A percentile compares a stretch with the other conserved stretches of the same genome.
phyloP scores from a whole-genome alignment of 2,888 invertebrate genomes.

The Tetranychus truncatus region DNA sequence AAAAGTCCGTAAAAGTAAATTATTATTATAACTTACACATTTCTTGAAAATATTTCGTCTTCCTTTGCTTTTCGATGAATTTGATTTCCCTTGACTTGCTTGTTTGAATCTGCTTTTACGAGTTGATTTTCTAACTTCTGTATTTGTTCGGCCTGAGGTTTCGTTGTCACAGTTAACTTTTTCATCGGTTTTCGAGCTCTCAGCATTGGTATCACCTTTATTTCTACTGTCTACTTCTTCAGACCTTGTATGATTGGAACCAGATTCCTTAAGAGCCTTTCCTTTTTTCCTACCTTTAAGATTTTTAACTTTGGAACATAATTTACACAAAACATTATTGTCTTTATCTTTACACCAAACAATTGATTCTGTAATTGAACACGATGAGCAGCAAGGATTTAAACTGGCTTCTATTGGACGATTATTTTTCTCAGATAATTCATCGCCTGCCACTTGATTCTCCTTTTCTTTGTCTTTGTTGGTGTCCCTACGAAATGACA shows the following conservation, averaged over 20 bases:
- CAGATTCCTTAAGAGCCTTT: background rate
- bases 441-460: too few relatives aligned
- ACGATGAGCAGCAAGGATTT: background rate
- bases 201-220: background rate
- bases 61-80: constrained; percentile 46
- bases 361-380: background rate
- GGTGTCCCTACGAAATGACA: too few relatives aligned
- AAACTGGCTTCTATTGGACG: background rate
- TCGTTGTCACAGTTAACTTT: background rate
- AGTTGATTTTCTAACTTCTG: background rate
- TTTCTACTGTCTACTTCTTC: background rate
- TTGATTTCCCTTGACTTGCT: constrained; percentile 20
- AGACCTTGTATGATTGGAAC: background rate
- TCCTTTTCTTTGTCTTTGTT: too few relatives aligned
- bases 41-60: constrained; percentile 53
- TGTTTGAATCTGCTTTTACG: background rate
- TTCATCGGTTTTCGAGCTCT: background rate
- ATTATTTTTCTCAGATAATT: too few relatives aligned
- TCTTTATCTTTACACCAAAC: background rate
- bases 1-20: too few relatives aligned
- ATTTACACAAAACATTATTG: background rate
- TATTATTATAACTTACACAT: too few relatives aligned
- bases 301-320: background rate
- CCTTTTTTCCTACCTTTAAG: too few relatives aligned
- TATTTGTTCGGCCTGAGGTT: background rate